Evolutionary conservation across 1,140 invertebrate species (phyloP).

Genomic region (Phthorimaea operculella): DNA sequence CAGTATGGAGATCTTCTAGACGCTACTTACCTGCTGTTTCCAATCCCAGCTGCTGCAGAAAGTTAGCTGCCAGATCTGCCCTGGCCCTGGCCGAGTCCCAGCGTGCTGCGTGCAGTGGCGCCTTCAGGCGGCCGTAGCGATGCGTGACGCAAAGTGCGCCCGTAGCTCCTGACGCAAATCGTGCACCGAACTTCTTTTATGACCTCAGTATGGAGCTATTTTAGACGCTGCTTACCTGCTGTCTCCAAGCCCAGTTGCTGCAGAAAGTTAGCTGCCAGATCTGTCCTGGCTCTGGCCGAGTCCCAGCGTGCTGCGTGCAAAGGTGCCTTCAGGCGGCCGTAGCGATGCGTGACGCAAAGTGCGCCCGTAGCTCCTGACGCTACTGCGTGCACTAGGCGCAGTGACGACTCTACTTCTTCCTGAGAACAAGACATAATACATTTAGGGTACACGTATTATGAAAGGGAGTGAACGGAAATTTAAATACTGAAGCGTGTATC

Average conservation of each 20-base stretch:
- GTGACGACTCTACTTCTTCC: conserved; percentile 74
- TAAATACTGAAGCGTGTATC: too few relatives aligned
- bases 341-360: conserved; percentile 77
- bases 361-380: conserved; percentile 75
- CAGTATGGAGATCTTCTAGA: too few relatives aligned
- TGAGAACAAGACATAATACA: conserved; percentile 23
- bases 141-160: too few relatives aligned
- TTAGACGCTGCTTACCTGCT: conserved; percentile 71
- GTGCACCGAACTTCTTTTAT: too few relatives aligned
- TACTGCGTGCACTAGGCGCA: conserved; percentile 78
- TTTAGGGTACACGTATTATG: too few relatives aligned
- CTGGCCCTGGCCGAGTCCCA: too few relatives aligned
- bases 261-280: conserved; percentile 77
- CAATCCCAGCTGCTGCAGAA: conserved; percentile 58
- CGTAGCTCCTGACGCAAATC: conserved; percentile 75
- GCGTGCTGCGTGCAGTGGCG: too few relatives aligned
- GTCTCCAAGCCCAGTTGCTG: conserved; percentile 72
- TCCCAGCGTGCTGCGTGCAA: conserved; percentile 76
- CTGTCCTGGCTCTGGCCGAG: conserved; percentile 75
- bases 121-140: too few relatives aligned
- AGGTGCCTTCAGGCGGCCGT: conserved; percentile 73
- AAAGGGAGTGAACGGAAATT: too few relatives aligned
- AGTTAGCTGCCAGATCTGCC: too few relatives aligned
- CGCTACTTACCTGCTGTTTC: conserved; percentile 69
- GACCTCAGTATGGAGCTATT: too few relatives aligned